Evolutionary conservation across 1,140 invertebrate genomes (phyloP).

Genomic region (Zaprionus ghesquierei): DNA sequence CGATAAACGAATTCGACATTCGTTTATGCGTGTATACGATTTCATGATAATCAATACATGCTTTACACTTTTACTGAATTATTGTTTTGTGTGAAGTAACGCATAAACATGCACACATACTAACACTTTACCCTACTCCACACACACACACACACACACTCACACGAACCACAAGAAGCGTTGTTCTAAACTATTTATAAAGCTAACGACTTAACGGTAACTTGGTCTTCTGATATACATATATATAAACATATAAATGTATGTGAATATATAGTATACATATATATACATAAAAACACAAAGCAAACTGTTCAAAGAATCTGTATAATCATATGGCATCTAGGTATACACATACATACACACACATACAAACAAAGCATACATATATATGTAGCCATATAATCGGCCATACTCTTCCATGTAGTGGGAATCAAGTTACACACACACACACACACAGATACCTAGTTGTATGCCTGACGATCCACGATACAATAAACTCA

Average conservation of each 20-base stretch:
- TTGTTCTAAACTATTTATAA: constrained; percentile 63
- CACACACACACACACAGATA: constrained; percentile 24
- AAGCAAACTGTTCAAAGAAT: constrained; percentile 48
- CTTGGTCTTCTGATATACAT: constrained; percentile 69
- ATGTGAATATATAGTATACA: too few species aligned
- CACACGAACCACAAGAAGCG: constrained; percentile 44
- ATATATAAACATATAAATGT: constrained; percentile 31
- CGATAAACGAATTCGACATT: too few species aligned
- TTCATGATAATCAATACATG: neutral
- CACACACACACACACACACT: constrained; percentile 15
- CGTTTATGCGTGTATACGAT: neutral
- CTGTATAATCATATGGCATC: constrained; percentile 54
- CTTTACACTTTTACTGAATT: neutral
- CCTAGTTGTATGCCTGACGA: constrained; percentile 16
- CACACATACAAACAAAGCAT: neutral
- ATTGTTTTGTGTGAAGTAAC: neutral
- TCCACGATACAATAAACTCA: constrained; percentile 31
- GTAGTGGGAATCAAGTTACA: constrained; percentile 34
- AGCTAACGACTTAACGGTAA: constrained; percentile 76
- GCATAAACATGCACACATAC: neutral
- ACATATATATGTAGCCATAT: neutral
- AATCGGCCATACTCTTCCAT: constrained; percentile 22
- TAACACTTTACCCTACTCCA: neutral
- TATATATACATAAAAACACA: neutral
- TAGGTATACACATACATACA: neutral